Base-by-base conservation (phyloP, 1,140 invertebrate species). In the Sitobion miscanthi region DNA sequence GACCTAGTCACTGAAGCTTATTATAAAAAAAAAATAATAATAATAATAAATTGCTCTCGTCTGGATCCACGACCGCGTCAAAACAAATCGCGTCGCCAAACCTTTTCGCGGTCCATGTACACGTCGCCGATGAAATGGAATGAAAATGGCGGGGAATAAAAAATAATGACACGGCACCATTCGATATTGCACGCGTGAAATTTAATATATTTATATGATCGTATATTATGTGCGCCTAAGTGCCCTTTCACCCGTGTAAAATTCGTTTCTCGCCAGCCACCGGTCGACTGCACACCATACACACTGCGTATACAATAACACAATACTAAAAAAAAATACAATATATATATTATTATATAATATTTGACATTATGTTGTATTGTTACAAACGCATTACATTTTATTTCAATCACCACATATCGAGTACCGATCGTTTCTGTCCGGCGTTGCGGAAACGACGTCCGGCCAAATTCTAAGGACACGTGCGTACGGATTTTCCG, bases 401-500 rank as follows among this genome's bases (percentile, higher is more conserved):
- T n/a, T 77, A 77, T 77, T 77, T 77, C 62, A 77, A 77, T 77
- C 62, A 77, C 62, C 62, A n/a, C n/a, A 77, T n/a, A 77, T 77
- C 62, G 62, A n/a, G 30, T n/a, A n/a, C 62, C 30, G 62, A 77
- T 77, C 30, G n/a, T 77, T 77, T 77, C n/a, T 77, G 62, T 77
- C 30, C 14, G 62, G 30, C 62, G 62, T 77, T n/a, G 30, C 62
- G 62, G 62, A 77, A 77, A 77, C 62, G 62, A 17, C 9, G 30
- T n/a, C 62, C n/a, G 62, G 62, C n/a, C 30, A 77, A 77, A 77
- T 77, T 77, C 62, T 77, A 77, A 77, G n/a, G 1, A 35, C 62
- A 77, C 62, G 62, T 77, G 4, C 14, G 62, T n/a, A 77, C 14
- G 62, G 62, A n/a, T 77, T 77, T 77, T n/a, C 20, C 17, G 62